A percentile compares a stretch with the other conserved stretches of the same genome.
Evolutionary conservation across 2,888 invertebrate genomes (phyloP).

Genomic region (Drosophila eohydei): DNA sequence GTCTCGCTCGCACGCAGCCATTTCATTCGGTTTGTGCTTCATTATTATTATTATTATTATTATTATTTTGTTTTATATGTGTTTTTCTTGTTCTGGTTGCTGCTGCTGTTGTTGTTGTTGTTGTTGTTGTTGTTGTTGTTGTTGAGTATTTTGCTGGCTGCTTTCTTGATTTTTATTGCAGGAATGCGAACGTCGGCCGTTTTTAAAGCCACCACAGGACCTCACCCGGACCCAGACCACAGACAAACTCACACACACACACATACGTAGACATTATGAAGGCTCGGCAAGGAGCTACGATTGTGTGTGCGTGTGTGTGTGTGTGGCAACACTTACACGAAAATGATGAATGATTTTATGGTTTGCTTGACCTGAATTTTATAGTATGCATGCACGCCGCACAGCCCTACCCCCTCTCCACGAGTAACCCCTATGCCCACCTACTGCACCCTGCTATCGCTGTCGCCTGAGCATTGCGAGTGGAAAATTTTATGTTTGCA

Average conservation of each 20-base stretch:
- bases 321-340: conserved; percentile 78
- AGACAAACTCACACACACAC: conserved; percentile 25
- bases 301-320: conserved; percentile 44
- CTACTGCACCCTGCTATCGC: conserved; percentile 41
- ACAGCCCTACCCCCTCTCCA: neutral
- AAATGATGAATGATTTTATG: conserved; percentile 84
- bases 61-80: conserved; percentile 73
- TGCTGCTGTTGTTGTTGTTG: conserved; percentile 30
- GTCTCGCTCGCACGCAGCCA: conserved; percentile 68
- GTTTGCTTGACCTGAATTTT: conserved; percentile 83
- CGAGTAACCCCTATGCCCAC: neutral
- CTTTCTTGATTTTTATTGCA: conserved; percentile 80
- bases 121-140: conserved; percentile 38
- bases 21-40: conserved; percentile 58
- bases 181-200: conserved; percentile 80
- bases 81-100: conserved; percentile 16
- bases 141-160: conserved; percentile 60
- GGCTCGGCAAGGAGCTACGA: conserved; percentile 61
- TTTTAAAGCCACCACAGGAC: conserved; percentile 76
- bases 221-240: conserved; percentile 51
- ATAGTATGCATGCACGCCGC: conserved; percentile 76
- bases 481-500: conserved; percentile 83
- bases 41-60: conserved; percentile 73
- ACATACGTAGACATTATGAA: conserved; percentile 37
- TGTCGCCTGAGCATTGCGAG: conserved; percentile 73